Percentiles rank a stretch among this genome's conserved stretches.
phyloP scores from a whole-genome alignment of 2,113 vertebrate species.

The Aptenodytes forsteri region DNA sequence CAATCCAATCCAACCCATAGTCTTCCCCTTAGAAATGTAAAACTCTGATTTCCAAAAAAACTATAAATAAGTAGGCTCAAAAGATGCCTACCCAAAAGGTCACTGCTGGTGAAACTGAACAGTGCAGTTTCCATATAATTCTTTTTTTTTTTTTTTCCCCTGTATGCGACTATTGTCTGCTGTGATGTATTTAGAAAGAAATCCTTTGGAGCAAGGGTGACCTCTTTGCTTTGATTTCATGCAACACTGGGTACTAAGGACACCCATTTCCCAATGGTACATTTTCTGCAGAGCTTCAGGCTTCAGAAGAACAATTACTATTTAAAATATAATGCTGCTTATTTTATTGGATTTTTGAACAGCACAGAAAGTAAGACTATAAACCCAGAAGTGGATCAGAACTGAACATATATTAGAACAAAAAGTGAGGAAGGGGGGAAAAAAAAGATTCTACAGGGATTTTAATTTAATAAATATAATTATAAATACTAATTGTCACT shows the following conservation, averaged over 20 bases:
- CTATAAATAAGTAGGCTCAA: not conserved
- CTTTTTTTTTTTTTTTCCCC: not conserved
- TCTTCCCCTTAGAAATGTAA: fast-evolving
- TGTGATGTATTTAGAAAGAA: not conserved
- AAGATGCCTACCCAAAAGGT: not conserved
- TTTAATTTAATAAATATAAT: not conserved
- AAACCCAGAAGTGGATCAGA: not conserved
- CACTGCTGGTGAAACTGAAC: not conserved
- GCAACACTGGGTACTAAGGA: not conserved
- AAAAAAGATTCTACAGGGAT: not conserved
- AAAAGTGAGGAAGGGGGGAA: fast-evolving
- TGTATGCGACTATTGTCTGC: not conserved
- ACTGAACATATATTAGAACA: not conserved
- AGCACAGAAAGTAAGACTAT: not conserved
- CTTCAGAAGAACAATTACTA: not conserved
- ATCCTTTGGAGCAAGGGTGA: not conserved
- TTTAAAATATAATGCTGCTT: not conserved
- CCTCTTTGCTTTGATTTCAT: not conserved
- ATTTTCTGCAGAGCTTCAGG: not conserved
- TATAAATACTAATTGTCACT: not conserved
- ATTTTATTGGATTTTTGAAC: not conserved
- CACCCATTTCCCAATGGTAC: not conserved
- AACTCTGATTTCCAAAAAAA: not conserved
- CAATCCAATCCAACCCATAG: not conserved
- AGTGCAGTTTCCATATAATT: not conserved